Evolutionary conservation across 1,140 invertebrate species (phyloP).

Genomic region (Idris sp.): DNA sequence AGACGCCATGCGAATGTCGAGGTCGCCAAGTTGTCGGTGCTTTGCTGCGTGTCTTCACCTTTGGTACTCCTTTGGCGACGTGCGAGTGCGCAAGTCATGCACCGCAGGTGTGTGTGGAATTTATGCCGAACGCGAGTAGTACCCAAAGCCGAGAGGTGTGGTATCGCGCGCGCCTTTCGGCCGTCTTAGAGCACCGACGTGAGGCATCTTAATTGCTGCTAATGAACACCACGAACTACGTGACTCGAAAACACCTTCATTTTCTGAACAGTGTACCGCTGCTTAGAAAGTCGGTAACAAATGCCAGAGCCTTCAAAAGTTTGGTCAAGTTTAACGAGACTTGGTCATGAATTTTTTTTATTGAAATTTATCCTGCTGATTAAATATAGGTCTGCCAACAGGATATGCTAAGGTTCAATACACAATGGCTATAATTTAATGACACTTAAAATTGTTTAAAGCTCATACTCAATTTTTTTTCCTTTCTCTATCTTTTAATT

Average conservation of each 20-base stretch:
- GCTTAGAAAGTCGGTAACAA: constrained; percentile 51
- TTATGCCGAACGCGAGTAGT: constrained; percentile 52
- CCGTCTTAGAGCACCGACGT: constrained; percentile 57
- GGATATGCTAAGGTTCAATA: too few species aligned
- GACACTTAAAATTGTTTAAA: too few species aligned
- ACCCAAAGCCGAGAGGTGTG: constrained; percentile 56
- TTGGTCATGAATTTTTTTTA: too few species aligned
- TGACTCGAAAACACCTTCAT: constrained; percentile 59
- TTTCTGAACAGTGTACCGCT: constrained; percentile 32
- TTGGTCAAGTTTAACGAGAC: too few species aligned
- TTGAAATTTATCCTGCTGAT: too few species aligned
- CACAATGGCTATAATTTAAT: too few species aligned
- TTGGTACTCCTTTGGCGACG: constrained; percentile 28
- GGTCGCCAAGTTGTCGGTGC: constrained; percentile 21
- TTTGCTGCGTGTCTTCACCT: constrained; percentile 37
- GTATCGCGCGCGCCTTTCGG: constrained; percentile 58
- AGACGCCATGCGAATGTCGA: constrained; percentile 33
- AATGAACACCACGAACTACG: constrained; percentile 67
- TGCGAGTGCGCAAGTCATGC: constrained; percentile 52
- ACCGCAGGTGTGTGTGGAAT: constrained; percentile 58
- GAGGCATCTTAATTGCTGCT: constrained; percentile 69
- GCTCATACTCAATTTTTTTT: too few species aligned
- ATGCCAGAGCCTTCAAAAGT: too few species aligned
- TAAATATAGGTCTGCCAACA: too few species aligned
- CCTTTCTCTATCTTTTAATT: too few species aligned